Conservation (phyloP, 2,797 vertebrate genomes). For the Mormyrus hasselquistii region DNA sequence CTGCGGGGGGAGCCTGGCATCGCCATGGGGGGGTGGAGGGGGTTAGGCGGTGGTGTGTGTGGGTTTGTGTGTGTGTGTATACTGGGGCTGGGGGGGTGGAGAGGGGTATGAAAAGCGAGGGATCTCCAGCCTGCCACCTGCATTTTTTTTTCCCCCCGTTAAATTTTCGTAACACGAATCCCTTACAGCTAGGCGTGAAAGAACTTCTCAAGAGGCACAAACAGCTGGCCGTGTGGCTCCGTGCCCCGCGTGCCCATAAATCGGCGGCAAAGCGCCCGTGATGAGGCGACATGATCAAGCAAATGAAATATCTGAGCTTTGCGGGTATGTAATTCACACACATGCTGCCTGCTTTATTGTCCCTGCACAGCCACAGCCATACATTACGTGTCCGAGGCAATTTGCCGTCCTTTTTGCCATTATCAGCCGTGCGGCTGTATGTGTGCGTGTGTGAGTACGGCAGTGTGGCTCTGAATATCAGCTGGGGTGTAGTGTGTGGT, state of each 20-base stretch:
- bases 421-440: constrained; percentile 45
- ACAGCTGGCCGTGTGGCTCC: constrained; percentile 62
- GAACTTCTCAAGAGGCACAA: constrained; percentile 57
- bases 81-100: background rate
- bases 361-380: constrained; percentile 48
- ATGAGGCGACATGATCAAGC: constrained; percentile 67
- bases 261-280: constrained; percentile 59
- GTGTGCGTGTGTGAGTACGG: constrained; percentile 38
- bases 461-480: constrained; percentile 31
- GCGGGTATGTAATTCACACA: constrained; percentile 54
- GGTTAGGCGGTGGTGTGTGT: constrained; percentile 18
- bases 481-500: background rate
- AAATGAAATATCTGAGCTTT: constrained; percentile 63
- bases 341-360: constrained; percentile 58
- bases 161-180: constrained; percentile 51
- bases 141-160: constrained; percentile 51
- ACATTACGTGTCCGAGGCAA: constrained; percentile 53
- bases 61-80: constrained; percentile 24
- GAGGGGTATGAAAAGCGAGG: constrained; percentile 55
- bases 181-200: constrained; percentile 45
- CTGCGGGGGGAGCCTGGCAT: constrained; percentile 8
- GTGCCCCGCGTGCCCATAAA: constrained; percentile 57
- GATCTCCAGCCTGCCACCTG: constrained; percentile 58
- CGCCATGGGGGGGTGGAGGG: background rate
- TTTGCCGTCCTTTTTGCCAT: constrained; percentile 52